Percentiles rank a stretch among this genome's conserved stretches.
These are phyloP conservation scores for Eupelmus urozonus DNA, from an alignment of 2,888 invertebrate genomes.

Conservation along the genomic window DNA sequence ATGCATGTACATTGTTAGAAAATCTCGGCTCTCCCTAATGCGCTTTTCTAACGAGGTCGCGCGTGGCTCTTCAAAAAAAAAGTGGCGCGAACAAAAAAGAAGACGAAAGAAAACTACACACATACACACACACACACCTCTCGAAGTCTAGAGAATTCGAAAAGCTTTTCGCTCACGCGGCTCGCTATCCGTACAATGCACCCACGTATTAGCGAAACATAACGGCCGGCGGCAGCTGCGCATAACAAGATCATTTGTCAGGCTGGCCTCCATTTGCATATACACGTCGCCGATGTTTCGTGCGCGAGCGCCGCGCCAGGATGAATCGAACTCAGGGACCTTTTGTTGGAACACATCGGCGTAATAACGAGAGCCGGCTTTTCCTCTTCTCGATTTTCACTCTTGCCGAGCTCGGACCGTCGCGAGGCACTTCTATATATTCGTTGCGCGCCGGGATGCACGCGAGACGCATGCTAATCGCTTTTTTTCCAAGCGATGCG, in stretches of 20 bases:
- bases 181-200: slow-evolving; percentile 1
- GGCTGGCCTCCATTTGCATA: slow-evolving; percentile 70
- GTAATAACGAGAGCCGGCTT: no score
- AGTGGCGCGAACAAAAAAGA: neutral
- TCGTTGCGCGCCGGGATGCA: slow-evolving; percentile 11
- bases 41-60: slow-evolving; percentile 40
- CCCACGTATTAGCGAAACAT: slow-evolving; percentile 39
- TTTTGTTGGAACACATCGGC: slow-evolving; percentile 69
- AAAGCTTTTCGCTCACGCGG: slow-evolving; percentile 22
- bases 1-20: slow-evolving; percentile 23
- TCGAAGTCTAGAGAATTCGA: slow-evolving; percentile 18
- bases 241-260: slow-evolving; percentile 76
- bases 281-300: slow-evolving; percentile 68
- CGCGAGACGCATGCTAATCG: slow-evolving; percentile 31
- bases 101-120: neutral
- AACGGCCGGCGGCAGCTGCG: slow-evolving; percentile 37
- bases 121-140: neutral
- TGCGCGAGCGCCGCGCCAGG: slow-evolving; percentile 59
- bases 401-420: slow-evolving; percentile 19
- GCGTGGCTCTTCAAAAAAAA: slow-evolving; percentile 10
- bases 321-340: slow-evolving; percentile 69
- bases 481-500: slow-evolving; percentile 11
- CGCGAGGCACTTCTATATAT: slow-evolving; percentile 48
- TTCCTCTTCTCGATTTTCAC: neutral
- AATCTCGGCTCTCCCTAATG: slow-evolving; percentile 1